phyloP scores from a whole-genome alignment of 2,113 vertebrate genomes.

The Danionella cerebrum region DNA sequence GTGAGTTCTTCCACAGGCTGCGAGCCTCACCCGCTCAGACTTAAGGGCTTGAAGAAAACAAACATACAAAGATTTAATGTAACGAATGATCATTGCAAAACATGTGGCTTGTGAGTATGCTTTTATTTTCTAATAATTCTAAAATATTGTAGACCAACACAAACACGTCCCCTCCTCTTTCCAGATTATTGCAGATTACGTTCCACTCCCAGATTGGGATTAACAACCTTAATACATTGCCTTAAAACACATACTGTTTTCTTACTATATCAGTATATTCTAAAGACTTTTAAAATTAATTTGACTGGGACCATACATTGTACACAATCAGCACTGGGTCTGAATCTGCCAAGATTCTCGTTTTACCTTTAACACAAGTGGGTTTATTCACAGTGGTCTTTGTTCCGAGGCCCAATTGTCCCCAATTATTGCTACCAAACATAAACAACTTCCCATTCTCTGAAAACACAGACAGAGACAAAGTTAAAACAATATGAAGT shows the following conservation, averaged over 20 bases:
- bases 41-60: slow-evolving; percentile 73
- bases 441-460: slow-evolving; percentile 89
- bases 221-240: slow-evolving; percentile 13
- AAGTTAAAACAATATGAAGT: background rate
- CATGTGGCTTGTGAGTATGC: no score
- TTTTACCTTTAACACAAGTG: slow-evolving; percentile 89
- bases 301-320: slow-evolving; percentile 20
- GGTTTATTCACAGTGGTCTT: slow-evolving; percentile 77
- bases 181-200: slow-evolving; percentile 36
- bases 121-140: background rate
- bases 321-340: background rate
- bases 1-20: slow-evolving; percentile 90
- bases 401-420: slow-evolving; percentile 86
- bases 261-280: no score
- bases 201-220: slow-evolving; percentile 36
- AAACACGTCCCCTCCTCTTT: background rate
- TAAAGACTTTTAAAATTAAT: no score
- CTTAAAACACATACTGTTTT: no score
- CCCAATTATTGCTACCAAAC: slow-evolving; percentile 97
- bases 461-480: slow-evolving; percentile 44
- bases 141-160: background rate
- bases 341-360: background rate
- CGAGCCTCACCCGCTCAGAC: slow-evolving; percentile 77
- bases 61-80: background rate
- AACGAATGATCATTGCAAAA: no score